These are phyloP conservation scores for Trypoxylon attenuatum DNA, from an alignment of 2,888 invertebrate genomes.

Conservation along the genomic window DNA sequence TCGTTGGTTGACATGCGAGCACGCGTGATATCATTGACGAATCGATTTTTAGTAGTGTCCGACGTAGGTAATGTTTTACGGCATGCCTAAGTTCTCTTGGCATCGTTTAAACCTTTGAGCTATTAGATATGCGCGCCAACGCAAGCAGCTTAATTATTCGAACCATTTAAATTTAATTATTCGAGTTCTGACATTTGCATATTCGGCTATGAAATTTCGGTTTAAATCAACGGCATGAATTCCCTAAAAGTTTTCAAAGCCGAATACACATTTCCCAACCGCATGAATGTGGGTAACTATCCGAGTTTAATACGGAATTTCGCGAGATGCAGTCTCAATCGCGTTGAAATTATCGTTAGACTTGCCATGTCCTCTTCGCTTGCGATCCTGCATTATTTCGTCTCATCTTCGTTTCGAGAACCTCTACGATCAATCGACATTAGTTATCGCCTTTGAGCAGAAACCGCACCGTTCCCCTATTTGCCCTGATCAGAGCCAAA, in stretches of 20 bases:
- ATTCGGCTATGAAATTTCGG: background rate
- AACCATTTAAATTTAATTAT: background rate
- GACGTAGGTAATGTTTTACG: too few relatives aligned
- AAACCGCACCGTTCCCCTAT: constrained; percentile 2
- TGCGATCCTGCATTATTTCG: background rate
- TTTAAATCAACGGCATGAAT: background rate
- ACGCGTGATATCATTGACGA: background rate
- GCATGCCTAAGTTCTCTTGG: too few relatives aligned
- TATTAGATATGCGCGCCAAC: background rate
- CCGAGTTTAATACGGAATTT: background rate
- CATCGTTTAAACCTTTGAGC: background rate
- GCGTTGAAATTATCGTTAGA: constrained; percentile 6
- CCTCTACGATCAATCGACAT: constrained; percentile 25
- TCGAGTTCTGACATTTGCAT: background rate
- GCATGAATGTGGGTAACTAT: background rate
- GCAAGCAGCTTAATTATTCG: background rate
- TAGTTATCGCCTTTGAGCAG: constrained; percentile 23
- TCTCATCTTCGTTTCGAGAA: constrained; percentile 17
- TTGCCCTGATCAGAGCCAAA: constrained; percentile 9
- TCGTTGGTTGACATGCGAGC: background rate
- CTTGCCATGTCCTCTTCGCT: background rate
- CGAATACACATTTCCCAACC: background rate
- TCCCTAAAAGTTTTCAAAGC: background rate
- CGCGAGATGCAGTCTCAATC: background rate
- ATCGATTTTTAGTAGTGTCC: background rate